Percentiles rank a stretch among this genome's conserved stretches.
Evolutionary conservation across 2,797 vertebrate species (phyloP).

Genomic region (Lophius americanus): DNA sequence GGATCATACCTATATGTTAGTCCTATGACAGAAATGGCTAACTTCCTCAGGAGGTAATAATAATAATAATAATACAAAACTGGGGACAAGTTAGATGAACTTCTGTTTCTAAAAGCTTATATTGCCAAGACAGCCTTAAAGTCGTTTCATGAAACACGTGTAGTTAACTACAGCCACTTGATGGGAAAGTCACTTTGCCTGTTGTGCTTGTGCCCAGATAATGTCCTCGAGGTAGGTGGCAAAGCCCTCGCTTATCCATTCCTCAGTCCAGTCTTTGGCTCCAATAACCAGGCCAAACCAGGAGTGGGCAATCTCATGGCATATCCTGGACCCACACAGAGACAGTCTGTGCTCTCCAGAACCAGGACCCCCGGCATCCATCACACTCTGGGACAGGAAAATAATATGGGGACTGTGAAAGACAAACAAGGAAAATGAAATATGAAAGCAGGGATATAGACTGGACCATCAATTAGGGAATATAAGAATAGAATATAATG

Average conservation of each 20-base stretch:
- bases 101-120: background rate
- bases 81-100: background rate
- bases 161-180: background rate
- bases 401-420: constrained; percentile 92
- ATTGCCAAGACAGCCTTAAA: background rate
- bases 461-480: constrained; percentile 7
- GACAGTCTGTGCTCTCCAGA: constrained; percentile 64
- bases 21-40: background rate
- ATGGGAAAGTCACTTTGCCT: constrained; percentile 76
- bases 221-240: constrained; percentile 95
- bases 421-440: constrained; percentile 49
- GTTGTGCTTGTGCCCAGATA: constrained; percentile 89
- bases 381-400: constrained; percentile 93
- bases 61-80: too few species aligned
- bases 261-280: constrained; percentile 95
- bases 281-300: constrained; percentile 97
- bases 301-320: constrained; percentile 96
- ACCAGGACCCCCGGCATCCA: constrained; percentile 58
- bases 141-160: constrained; percentile 6
- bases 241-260: constrained; percentile 98
- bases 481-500: constrained; percentile 10
- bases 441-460: constrained; percentile 13
- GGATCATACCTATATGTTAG: background rate
- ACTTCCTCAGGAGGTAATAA: background rate
- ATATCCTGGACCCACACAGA: constrained; percentile 90